These are phyloP conservation scores for Drosophila yakuba DNA, from an alignment of 1,140 invertebrate species.

Conservation along the genomic window DNA sequence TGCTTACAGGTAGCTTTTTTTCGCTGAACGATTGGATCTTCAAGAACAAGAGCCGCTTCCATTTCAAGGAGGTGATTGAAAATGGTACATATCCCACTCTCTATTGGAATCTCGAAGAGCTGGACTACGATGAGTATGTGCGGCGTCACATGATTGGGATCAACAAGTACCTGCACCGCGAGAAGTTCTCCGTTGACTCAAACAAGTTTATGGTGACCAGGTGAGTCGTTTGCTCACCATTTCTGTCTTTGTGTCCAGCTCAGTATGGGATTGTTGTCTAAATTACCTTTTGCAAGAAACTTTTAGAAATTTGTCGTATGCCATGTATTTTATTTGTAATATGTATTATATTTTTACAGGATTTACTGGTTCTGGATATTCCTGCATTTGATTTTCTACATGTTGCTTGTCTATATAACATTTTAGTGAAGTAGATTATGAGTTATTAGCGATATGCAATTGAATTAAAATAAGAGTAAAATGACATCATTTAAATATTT, in stretches of 20 bases:
- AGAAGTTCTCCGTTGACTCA: slow-evolving; percentile 87
- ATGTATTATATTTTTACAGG: slow-evolving; percentile 14
- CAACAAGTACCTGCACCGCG: slow-evolving; percentile 92
- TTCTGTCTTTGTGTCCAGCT: neutral
- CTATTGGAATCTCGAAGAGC: slow-evolving; percentile 73
- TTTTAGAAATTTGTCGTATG: no score
- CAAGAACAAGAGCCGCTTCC: slow-evolving; percentile 89
- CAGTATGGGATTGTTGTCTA: neutral
- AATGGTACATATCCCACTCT: slow-evolving; percentile 51
- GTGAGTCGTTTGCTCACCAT: slow-evolving; percentile 32
- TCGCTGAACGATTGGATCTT: slow-evolving; percentile 95
- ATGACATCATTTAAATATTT: neutral
- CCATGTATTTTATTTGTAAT: no score
- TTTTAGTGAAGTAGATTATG: slow-evolving; percentile 31
- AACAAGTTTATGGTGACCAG: slow-evolving; percentile 89
- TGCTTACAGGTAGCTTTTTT: slow-evolving; percentile 91
- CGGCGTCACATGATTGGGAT: slow-evolving; percentile 92
- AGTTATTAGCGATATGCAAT: neutral
- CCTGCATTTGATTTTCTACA: slow-evolving; percentile 51
- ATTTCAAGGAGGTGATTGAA: slow-evolving; percentile 85
- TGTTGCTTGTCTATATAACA: slow-evolving; percentile 45
- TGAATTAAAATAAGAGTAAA: neutral
- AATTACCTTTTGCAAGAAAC: neutral
- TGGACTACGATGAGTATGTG: slow-evolving; percentile 90
- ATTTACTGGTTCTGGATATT: slow-evolving; percentile 74